Percentiles rank a stretch among this genome's conserved stretches.
Evolutionary conservation across 2,797 vertebrate genomes (phyloP).

Genomic region (Platalea minor): DNA sequence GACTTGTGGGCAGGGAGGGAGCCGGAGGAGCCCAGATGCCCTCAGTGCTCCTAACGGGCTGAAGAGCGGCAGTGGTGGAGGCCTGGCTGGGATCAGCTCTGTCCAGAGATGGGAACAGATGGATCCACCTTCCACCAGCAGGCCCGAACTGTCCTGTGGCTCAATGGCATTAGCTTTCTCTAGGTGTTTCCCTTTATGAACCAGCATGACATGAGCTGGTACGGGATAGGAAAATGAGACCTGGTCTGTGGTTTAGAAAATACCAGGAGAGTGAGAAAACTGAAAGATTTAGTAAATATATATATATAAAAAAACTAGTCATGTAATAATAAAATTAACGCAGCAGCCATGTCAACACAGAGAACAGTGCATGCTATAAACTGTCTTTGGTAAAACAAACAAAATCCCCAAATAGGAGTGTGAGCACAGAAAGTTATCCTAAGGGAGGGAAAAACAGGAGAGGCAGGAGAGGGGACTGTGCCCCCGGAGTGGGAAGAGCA

Average conservation of each 20-base stretch:
- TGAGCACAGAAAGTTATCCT: too few relatives aligned
- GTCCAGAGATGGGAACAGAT: not conserved
- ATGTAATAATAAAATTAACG: not conserved
- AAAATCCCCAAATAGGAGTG: not conserved
- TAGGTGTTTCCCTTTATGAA: not conserved
- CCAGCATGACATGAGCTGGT: not conserved
- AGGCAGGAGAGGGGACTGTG: not conserved
- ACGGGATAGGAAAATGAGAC: not conserved
- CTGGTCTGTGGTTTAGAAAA: not conserved
- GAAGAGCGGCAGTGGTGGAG: not conserved
- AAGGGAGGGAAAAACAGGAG: too few relatives aligned
- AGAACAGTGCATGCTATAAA: rapidly evolving
- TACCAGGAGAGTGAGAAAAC: not conserved
- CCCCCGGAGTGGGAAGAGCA: not conserved
- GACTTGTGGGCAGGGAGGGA: not conserved
- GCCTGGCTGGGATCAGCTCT: not conserved
- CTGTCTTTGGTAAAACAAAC: not conserved
- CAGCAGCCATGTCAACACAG: not conserved
- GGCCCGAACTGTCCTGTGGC: not conserved
- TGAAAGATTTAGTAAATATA: not conserved
- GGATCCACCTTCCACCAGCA: not conserved
- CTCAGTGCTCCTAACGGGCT: rapidly evolving
- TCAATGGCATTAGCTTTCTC: rapidly evolving
- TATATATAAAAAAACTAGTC: too few relatives aligned
- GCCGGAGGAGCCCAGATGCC: not conserved